Evolutionary conservation across 2,888 invertebrate genomes (phyloP).

Genomic region (Aplocera efformata): DNA sequence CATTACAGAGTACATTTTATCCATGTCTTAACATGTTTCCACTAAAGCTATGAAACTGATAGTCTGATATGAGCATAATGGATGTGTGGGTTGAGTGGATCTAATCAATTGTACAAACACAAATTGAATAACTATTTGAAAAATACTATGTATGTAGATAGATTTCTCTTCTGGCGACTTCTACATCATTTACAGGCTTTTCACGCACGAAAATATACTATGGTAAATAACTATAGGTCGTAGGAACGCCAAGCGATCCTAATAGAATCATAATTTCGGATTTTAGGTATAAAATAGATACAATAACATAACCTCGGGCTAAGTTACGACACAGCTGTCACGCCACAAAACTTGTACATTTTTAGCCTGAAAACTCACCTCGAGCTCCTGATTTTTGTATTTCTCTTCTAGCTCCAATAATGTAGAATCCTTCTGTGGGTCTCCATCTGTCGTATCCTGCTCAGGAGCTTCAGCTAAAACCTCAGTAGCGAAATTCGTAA

Average conservation of each 20-base stretch:
- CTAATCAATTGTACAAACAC: conserved; percentile 10
- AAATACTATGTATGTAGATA: no score
- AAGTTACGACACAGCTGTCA: conserved; percentile 52
- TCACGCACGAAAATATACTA: no score
- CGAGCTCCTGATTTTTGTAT: conserved; percentile 80
- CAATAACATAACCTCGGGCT: conserved; percentile 64
- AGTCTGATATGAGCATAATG: background rate
- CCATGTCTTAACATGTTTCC: no score
- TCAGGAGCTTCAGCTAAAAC: conserved; percentile 88
- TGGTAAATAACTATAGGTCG: no score
- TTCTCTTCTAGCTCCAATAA: conserved; percentile 77
- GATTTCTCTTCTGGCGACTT: no score
- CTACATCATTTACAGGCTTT: no score
- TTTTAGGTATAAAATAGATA: conserved; percentile 32
- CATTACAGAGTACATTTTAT: no score
- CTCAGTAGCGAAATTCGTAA: conserved; percentile 93
- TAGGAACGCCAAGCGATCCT: no score
- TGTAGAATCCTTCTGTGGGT: conserved; percentile 39
- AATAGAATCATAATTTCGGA: no score
- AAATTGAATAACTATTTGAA: background rate
- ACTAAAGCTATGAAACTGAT: no score
- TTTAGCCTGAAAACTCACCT: conserved; percentile 68
- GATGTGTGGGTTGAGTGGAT: conserved; percentile 2
- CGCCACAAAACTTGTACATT: conserved; percentile 23
- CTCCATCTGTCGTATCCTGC: conserved; percentile 57